Evolutionary conservation across 1,140 invertebrate species (phyloP).

Genomic region (Cyclina sinensis): DNA sequence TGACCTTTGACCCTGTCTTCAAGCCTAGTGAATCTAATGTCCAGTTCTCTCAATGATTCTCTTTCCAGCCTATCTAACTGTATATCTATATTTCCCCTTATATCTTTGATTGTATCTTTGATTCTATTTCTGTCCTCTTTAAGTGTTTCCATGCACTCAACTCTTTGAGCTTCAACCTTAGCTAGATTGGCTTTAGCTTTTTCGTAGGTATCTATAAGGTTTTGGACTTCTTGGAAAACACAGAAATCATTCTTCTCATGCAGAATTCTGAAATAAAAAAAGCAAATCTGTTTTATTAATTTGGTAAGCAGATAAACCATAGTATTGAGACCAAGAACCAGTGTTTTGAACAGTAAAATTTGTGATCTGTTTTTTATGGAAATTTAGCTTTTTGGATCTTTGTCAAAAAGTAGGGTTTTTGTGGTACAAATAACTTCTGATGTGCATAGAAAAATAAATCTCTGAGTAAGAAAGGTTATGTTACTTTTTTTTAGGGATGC

Average conservation of each 20-base stretch:
- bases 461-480: too few species aligned
- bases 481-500: too few species aligned
- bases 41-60: slow-evolving; percentile 10
- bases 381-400: too few species aligned
- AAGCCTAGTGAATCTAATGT: background rate
- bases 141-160: slow-evolving; percentile 1
- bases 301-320: too few species aligned
- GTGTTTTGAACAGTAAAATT: too few species aligned
- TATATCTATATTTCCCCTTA: slow-evolving; percentile 2
- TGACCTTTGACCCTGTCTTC: slow-evolving; percentile 20
- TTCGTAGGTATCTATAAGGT: slow-evolving; percentile 40
- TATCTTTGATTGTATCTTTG: slow-evolving; percentile 19
- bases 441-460: too few species aligned
- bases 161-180: background rate
- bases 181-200: slow-evolving; percentile 28
- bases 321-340: too few species aligned
- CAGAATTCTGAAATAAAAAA: too few species aligned
- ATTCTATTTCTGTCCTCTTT: slow-evolving; percentile 16
- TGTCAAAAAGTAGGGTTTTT: too few species aligned
- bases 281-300: too few species aligned
- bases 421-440: too few species aligned
- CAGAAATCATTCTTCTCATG: background rate
- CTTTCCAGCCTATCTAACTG: slow-evolving; percentile 24
- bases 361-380: too few species aligned
- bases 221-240: slow-evolving; percentile 9